Evolutionary conservation across 2,797 vertebrate genomes (phyloP), one percentile per base, ranked within the genome.

Genomic region (Myiothlypis coronata): DNA sequence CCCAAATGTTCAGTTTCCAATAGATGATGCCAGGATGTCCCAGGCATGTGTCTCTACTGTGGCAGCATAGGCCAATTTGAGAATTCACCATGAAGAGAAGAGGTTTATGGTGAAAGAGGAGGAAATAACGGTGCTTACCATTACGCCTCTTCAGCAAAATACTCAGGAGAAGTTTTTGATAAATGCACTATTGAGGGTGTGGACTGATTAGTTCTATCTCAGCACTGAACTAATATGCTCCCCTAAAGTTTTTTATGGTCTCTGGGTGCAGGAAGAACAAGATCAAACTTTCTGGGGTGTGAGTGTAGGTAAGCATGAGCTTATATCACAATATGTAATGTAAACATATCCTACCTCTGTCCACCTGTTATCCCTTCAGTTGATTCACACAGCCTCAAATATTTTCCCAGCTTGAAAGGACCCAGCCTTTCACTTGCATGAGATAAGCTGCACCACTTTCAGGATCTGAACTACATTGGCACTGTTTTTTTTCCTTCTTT

Each of bases 341-440:
- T 61, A 90, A 91, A 94, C 30, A 69, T 59, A 56, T 9, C 69
- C 65, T 55, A 26, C 6, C 2, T 60, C 53, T 50, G 37, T 84
- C 64, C 34, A 70, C 50, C 83, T 89, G 49, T 68, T 69, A 47
- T 78, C n/a, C 30, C 82, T 81, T 75, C 53, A 32, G 44, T 2
- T 94, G 71, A 86, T 89, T 94, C 84, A 94, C 44, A 64, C 17
- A 81, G 35, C 30, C 69, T 88, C 82, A 94, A 61, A 78, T 86
- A 81, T 90, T 90, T 91, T 69, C 50, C n/a, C 61, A 81, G 53
- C 39, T 86, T 83, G 53, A 80, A 85, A 93, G 50, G 57, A 93
- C 80, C 39, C 57, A 90, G 72, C 69, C 76, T 90, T 96, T 80
- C 74, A 41, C 32, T 59, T 68, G 13, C 0, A 6, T 53, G 68